phyloP scores from a whole-genome alignment of 1,140 invertebrate genomes.

The Drosophila pandora region DNA sequence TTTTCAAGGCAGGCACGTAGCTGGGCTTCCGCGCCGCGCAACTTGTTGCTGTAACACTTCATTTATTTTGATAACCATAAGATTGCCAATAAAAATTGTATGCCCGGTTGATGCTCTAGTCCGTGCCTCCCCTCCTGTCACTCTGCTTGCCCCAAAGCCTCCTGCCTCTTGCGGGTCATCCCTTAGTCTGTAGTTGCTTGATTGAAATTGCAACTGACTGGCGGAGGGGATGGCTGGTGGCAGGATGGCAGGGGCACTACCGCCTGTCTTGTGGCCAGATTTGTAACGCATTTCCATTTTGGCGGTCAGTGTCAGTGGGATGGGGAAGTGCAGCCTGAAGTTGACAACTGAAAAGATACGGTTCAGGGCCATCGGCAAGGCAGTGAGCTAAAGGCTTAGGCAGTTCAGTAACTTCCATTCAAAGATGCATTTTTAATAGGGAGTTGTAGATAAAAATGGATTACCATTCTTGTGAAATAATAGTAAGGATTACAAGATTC shows the following conservation, averaged over 20 bases:
- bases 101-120: slow-evolving; percentile 20
- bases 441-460: background rate
- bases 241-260: slow-evolving; percentile 4
- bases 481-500: no score
- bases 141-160: slow-evolving; percentile 9
- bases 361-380: slow-evolving; percentile 49
- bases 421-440: background rate
- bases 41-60: slow-evolving; percentile 78
- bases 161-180: slow-evolving; percentile 47
- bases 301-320: slow-evolving; percentile 67
- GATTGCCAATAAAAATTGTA: slow-evolving; percentile 72
- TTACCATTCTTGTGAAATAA: no score
- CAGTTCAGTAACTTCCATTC: background rate
- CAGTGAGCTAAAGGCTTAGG: slow-evolving; percentile 27
- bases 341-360: slow-evolving; percentile 74
- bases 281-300: slow-evolving; percentile 75
- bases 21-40: slow-evolving; percentile 66
- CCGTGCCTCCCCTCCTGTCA: background rate
- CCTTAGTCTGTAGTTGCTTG: slow-evolving; percentile 71
- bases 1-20: slow-evolving; percentile 55
- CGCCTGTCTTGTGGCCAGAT: slow-evolving; percentile 52
- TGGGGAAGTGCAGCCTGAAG: slow-evolving; percentile 42
- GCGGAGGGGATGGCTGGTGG: slow-evolving; percentile 5
- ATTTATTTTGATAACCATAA: slow-evolving; percentile 82
- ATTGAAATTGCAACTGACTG: slow-evolving; percentile 74